Conservation (phyloP, 2,113 vertebrate genomes). For the Melanotaenia duboulayi region DNA sequence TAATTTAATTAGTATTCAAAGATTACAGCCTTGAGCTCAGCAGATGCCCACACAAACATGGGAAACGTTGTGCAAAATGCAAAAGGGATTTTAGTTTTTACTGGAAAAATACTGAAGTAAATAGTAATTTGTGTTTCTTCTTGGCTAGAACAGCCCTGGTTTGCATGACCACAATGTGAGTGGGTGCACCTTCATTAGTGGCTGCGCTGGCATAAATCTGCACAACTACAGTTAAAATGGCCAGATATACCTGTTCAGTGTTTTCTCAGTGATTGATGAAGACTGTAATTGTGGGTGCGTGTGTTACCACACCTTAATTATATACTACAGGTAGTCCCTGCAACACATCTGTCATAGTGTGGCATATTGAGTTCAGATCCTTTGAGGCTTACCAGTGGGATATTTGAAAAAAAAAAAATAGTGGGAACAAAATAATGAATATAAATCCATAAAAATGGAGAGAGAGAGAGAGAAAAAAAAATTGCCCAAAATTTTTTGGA, state of each 20-base stretch:
- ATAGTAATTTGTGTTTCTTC: not conserved
- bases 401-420: not conserved
- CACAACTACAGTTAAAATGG: not conserved
- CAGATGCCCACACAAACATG: not conserved
- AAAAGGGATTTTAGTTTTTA: not conserved
- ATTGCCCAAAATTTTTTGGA: too few relatives aligned
- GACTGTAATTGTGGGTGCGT: not conserved
- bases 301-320: not conserved
- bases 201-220: not conserved
- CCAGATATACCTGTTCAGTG: not conserved
- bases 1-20: conserved; percentile 37
- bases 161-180: not conserved
- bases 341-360: not conserved
- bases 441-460: too few relatives aligned
- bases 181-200: not conserved
- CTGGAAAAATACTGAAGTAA: not conserved
- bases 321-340: too few relatives aligned
- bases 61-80: not conserved
- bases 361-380: not conserved
- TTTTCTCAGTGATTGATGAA: not conserved
- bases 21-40: not conserved
- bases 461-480: too few relatives aligned
- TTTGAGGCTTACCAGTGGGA: not conserved
- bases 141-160: not conserved
- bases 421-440: not conserved